These are phyloP conservation scores for Lysandra bellargus DNA, from an alignment of 2,888 invertebrate genomes.

Conservation along the genomic window DNA sequence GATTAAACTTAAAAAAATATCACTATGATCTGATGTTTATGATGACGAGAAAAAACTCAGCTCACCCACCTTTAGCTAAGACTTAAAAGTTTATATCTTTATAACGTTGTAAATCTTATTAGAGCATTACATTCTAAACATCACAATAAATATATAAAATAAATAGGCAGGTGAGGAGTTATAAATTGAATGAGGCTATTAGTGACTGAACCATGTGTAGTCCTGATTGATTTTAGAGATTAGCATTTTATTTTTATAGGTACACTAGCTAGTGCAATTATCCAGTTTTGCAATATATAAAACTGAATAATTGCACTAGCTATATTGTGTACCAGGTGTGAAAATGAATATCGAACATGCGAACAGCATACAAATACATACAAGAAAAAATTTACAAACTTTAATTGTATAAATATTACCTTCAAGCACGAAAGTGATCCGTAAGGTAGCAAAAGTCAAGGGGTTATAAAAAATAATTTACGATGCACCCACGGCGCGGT, in stretches of 20 bases:
- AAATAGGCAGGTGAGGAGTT: constrained; percentile 19
- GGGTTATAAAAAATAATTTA: constrained; percentile 53
- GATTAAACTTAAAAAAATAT: not conserved
- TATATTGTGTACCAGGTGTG: too few relatives aligned
- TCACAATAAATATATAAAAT: constrained; percentile 4
- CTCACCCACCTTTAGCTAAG: not conserved
- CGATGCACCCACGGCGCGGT: constrained; percentile 61
- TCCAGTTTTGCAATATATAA: not conserved
- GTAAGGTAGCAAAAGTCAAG: constrained; percentile 10
- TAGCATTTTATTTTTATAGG: not conserved
- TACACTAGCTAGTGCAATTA: not conserved
- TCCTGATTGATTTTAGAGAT: not conserved
- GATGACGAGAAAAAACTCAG: not conserved
- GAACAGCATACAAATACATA: not conserved
- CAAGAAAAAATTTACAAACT: not conserved
- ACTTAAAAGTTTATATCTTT: constrained; percentile 8
- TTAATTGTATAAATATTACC: not conserved
- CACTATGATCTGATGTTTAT: not conserved
- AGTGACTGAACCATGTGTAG: not conserved
- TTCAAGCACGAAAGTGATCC: not conserved
- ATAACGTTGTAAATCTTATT: constrained; percentile 6
- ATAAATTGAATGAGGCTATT: not conserved
- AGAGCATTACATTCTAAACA: constrained; percentile 1
- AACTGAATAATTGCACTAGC: not conserved
- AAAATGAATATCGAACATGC: not conserved